Evolutionary conservation across 1,140 invertebrate species (phyloP).

Genomic region (Drosophila mauritiana): DNA sequence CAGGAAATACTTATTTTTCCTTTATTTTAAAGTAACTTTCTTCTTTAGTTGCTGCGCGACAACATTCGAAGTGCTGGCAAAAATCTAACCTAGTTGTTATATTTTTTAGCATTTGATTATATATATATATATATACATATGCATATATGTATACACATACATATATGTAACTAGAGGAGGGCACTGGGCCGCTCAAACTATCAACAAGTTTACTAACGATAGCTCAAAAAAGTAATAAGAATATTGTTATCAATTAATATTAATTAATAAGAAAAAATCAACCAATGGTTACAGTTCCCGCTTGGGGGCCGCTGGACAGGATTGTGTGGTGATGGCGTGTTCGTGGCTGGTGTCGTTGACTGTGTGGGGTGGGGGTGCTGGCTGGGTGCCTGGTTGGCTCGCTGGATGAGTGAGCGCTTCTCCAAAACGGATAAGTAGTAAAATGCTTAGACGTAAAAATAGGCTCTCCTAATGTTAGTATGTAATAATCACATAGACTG

Average conservation of each 20-base stretch:
- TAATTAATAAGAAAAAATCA: slow-evolving; percentile 41
- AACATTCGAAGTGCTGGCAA: slow-evolving; percentile 27
- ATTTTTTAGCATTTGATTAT: slow-evolving; percentile 28
- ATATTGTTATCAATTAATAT: slow-evolving; percentile 36
- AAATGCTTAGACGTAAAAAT: slow-evolving; percentile 81
- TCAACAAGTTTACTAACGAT: slow-evolving; percentile 67
- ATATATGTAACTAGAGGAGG: slow-evolving; percentile 62
- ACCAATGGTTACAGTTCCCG: slow-evolving; percentile 22
- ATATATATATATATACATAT: slow-evolving; percentile 57
- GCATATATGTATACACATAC: slow-evolving; percentile 41
- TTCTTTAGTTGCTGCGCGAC: slow-evolving; percentile 13
- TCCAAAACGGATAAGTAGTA: slow-evolving; percentile 54
- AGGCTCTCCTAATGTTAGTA: slow-evolving; percentile 78
- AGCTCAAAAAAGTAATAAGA: slow-evolving; percentile 54
- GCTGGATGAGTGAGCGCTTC: slow-evolving; percentile 3
- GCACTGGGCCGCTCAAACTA: slow-evolving; percentile 56
- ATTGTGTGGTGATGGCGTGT: neutral
- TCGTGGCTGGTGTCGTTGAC: neutral
- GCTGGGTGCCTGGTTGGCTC: slow-evolving; percentile 1
- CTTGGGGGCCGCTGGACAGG: slow-evolving; percentile 2
- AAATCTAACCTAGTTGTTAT: slow-evolving; percentile 33
- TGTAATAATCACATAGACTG: slow-evolving; percentile 81
- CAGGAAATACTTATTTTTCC: neutral
- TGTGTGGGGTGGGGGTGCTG: slow-evolving; percentile 1
- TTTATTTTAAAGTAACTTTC: neutral